Percentiles rank a stretch among this genome's conserved stretches.
These are phyloP conservation scores for Pyrocephalus nanus DNA, from an alignment of 2,797 vertebrate species.

Conservation along the genomic window DNA sequence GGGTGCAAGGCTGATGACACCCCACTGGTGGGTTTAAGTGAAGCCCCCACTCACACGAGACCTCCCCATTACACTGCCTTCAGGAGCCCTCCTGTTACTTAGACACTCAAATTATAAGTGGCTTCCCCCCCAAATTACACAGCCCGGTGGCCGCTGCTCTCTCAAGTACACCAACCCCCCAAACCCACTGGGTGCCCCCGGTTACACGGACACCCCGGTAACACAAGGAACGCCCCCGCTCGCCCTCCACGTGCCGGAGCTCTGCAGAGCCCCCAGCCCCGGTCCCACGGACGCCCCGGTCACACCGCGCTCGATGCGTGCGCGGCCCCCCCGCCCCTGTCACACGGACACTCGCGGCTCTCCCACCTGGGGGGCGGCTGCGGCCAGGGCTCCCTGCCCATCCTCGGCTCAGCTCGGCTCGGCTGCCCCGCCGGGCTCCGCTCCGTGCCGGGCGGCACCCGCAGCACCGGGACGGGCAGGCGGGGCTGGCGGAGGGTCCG, in stretches of 20 bases:
- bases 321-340: not conserved
- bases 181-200: not conserved
- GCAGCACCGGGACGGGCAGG: not conserved
- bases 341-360: not conserved
- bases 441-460: not conserved
- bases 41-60: not conserved
- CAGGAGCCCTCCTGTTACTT: not conserved
- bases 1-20: too few species aligned
- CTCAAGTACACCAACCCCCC: not conserved
- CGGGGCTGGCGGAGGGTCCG: not conserved
- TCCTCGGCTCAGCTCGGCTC: not conserved
- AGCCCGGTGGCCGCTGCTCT: not conserved
- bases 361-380: conserved; percentile 5
- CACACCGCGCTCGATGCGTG: not conserved
- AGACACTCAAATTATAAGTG: not conserved
- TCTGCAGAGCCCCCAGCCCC: not conserved
- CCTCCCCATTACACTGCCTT: rapidly evolving
- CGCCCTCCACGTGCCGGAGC: not conserved
- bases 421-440: not conserved
- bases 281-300: not conserved
- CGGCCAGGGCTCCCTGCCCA: not conserved
- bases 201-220: not conserved
- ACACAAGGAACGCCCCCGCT: not conserved
- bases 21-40: not conserved
- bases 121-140: rapidly evolving